phyloP scores from a whole-genome alignment of 2,888 invertebrate species.

The Oxytorus armatus region DNA sequence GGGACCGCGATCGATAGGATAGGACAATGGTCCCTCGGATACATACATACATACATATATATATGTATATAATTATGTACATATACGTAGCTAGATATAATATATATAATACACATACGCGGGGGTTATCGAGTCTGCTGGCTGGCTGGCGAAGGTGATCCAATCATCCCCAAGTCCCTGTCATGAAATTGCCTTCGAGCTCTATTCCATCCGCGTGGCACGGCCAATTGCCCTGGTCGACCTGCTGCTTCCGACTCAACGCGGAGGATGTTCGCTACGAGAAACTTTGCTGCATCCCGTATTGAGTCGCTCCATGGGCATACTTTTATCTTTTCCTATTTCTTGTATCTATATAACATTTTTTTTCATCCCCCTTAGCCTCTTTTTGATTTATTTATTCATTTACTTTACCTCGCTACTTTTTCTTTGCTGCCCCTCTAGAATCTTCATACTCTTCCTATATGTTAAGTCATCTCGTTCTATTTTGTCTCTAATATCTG shows the following conservation, averaged over 20 bases:
- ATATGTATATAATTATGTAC: conserved; percentile 30
- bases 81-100: conserved; percentile 8
- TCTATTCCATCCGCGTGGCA: conserved; percentile 81
- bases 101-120: conserved; percentile 28
- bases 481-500: conserved; percentile 41
- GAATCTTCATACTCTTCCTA: conserved; percentile 21
- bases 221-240: conserved; percentile 79
- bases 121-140: conserved; percentile 78
- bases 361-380: conserved; percentile 25
- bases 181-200: conserved; percentile 81
- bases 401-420: conserved; percentile 24
- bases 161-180: conserved; percentile 83
- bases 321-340: conserved; percentile 57
- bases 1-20: conserved; percentile 49
- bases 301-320: conserved; percentile 72
- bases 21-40: conserved; percentile 23
- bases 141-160: conserved; percentile 76
- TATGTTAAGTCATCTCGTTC: conserved; percentile 40
- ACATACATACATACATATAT: conserved; percentile 17
- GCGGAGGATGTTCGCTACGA: conserved; percentile 64
- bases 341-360: conserved; percentile 36
- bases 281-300: conserved; percentile 80
- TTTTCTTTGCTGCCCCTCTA: conserved; percentile 12
- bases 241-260: conserved; percentile 65
- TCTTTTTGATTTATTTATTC: neutral